Percentiles rank a stretch among this genome's conserved stretches.
phyloP scores from a whole-genome alignment of 2,113 vertebrate species.

The Periophthalmodon schlosseri region DNA sequence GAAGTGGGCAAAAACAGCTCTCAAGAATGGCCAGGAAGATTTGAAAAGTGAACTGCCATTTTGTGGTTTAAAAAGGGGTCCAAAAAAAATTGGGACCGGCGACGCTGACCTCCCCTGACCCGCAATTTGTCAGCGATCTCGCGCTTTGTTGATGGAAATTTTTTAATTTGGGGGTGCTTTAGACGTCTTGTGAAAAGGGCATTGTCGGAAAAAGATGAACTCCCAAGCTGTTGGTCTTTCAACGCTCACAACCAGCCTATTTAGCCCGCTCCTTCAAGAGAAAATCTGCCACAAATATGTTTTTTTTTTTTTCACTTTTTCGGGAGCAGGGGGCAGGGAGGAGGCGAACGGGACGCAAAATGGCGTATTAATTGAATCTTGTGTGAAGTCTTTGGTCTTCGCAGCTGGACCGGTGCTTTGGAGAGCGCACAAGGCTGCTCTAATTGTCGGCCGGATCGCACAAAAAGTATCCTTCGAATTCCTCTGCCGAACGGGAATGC shows the following conservation, averaged over 20 bases:
- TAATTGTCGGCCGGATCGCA: conserved; percentile 86
- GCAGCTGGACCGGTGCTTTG: conserved; percentile 88
- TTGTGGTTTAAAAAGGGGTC: conserved; percentile 50
- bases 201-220: conserved; percentile 84
- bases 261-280: conserved; percentile 71
- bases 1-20: conserved; percentile 36
- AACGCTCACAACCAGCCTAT: conserved; percentile 50
- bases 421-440: conserved; percentile 86
- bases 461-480: conserved; percentile 99
- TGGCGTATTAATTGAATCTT: conserved; percentile 97
- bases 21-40: conserved; percentile 62
- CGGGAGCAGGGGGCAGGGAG: conserved; percentile 37
- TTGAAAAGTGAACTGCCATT: conserved; percentile 79
- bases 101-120: conserved; percentile 70
- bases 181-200: conserved; percentile 80
- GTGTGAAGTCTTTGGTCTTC: conserved; percentile 87
- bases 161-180: conserved; percentile 93
- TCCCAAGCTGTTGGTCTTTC: conserved; percentile 83
- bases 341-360: conserved; percentile 87
- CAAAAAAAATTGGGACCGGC: conserved; percentile 67
- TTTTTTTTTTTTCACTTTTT: conserved; percentile 20
- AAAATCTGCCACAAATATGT: conserved; percentile 88
- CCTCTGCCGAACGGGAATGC: conserved; percentile 87
- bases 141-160: conserved; percentile 90
- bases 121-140: conserved; percentile 89